Evolutionary conservation across 2,113 vertebrate species (phyloP).

Genomic region (Prionailurus bengalensis): DNA sequence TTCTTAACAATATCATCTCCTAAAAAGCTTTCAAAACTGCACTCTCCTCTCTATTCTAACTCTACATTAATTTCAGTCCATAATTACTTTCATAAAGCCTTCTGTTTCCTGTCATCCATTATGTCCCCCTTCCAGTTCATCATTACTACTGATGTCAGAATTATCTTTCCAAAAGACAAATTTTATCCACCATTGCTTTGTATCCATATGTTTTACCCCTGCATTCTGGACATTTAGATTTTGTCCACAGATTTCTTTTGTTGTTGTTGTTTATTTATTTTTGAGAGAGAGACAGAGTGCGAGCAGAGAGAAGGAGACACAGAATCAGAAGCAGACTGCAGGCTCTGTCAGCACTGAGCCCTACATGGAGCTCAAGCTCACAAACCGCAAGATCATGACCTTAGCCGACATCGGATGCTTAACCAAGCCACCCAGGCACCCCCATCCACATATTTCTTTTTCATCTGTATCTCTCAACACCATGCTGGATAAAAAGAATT

Average conservation of each 20-base stretch:
- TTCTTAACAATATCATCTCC: background rate
- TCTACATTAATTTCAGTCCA: background rate
- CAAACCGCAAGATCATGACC: too few species aligned
- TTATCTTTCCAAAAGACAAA: background rate
- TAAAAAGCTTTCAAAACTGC: background rate
- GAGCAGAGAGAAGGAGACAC: too few species aligned
- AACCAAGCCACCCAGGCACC: too few species aligned
- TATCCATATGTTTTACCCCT: background rate
- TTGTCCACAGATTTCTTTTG: background rate
- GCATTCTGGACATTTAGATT: background rate
- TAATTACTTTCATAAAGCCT: background rate
- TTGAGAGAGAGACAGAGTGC: too few species aligned
- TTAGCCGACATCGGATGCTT: too few species aligned
- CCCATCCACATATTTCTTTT: background rate
- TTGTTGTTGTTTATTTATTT: too few species aligned
- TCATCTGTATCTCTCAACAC: background rate
- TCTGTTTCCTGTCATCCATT: background rate
- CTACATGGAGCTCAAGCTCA: too few species aligned
- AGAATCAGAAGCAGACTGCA: too few species aligned
- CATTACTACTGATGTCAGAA: background rate
- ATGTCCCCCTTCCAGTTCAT: background rate
- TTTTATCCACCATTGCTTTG: background rate
- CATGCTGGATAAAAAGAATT: background rate
- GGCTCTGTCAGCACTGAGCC: too few species aligned
- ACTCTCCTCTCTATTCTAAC: background rate